phyloP scores from a whole-genome alignment of 2,888 invertebrate genomes.

The Stenoptilia bipunctidactyla region DNA sequence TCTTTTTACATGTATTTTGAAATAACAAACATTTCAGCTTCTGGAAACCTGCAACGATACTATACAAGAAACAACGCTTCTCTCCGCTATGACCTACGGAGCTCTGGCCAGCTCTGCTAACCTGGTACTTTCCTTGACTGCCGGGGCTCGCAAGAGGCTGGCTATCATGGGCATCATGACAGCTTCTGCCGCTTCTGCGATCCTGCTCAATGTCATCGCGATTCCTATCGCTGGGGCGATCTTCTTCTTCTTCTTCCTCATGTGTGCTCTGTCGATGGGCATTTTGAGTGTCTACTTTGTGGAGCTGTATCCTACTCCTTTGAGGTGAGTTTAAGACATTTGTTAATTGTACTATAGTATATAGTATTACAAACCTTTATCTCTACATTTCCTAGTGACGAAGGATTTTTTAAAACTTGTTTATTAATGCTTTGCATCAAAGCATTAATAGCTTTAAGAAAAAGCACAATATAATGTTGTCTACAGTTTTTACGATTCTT shows the following conservation, averaged over 20 bases:
- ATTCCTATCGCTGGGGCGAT: conserved; percentile 52
- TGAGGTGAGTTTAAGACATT: conserved; percentile 40
- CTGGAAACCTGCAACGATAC: conserved; percentile 49
- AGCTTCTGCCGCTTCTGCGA: conserved; percentile 34
- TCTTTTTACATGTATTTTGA: no score
- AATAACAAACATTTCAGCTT: conserved; percentile 2
- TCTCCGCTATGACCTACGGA: conserved; percentile 57
- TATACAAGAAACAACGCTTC: conserved; percentile 50
- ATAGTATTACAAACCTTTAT: no score
- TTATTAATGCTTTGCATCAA: no score
- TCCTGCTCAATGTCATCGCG: conserved; percentile 41
- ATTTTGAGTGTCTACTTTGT: conserved; percentile 60
- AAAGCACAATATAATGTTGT: no score
- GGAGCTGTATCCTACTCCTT: conserved; percentile 55
- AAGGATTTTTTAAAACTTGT: no score
- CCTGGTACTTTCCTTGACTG: conserved; percentile 50
- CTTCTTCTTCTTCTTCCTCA: conserved; percentile 56
- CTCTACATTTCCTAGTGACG: no score
- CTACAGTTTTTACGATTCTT: no score
- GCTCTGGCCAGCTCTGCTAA: conserved; percentile 49
- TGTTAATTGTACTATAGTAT: no score
- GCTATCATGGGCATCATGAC: conserved; percentile 48
- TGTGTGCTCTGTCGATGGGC: conserved; percentile 57
- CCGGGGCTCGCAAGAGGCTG: conserved; percentile 44
- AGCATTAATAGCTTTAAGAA: no score